Base-by-base conservation (phyloP, 23 tunicate species). In the Trididemnum miniatum region DNA sequence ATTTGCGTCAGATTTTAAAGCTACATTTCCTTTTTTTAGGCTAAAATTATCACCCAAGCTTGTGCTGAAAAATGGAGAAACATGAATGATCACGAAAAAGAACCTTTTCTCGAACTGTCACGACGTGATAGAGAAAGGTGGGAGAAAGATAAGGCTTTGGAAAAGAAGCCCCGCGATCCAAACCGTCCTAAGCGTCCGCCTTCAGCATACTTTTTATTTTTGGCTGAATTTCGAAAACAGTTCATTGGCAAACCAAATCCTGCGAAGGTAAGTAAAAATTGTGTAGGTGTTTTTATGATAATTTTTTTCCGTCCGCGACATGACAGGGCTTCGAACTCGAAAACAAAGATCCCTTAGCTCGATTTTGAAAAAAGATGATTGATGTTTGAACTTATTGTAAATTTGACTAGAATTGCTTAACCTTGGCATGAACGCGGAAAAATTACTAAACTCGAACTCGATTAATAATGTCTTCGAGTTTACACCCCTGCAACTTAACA, bases 1-100 rank as follows among this genome's bases (percentile, higher is more conserved):
- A n/a, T n/a, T n/a, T n/a, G n/a, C n/a, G n/a, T n/a, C n/a, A n/a
- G n/a, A n/a, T n/a, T n/a, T n/a, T n/a, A n/a, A n/a, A n/a, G n/a
- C n/a, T n/a, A n/a, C n/a, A n/a, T n/a, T n/a, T n/a, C n/a, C n/a
- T 51, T 63, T 12, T 65, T 50, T 39, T 79, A 95, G 95, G 98
- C 99, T 18, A 95, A 95, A 63, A 89, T 89, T 23, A 95, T 95
- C 34, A 95, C 94, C 22, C 99, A 95, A 86, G 99, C 94, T 4
- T 95, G 99, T 82, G 99, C 99, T 35, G 99, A 89, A 37, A 95
- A 95, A 49, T 95, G 99, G 99, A 72, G 99, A 26, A 88, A 86
- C 69, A 95, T 95, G 99, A 71, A 33, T 24, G 95, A 89, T 18
- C 88, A 95, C 30, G 99, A 89, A 85, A 95, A 95, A 71, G 91